These are phyloP conservation scores for Taenioides sp. DNA, from an alignment of 2,797 vertebrate species.

Conservation along the genomic window DNA sequence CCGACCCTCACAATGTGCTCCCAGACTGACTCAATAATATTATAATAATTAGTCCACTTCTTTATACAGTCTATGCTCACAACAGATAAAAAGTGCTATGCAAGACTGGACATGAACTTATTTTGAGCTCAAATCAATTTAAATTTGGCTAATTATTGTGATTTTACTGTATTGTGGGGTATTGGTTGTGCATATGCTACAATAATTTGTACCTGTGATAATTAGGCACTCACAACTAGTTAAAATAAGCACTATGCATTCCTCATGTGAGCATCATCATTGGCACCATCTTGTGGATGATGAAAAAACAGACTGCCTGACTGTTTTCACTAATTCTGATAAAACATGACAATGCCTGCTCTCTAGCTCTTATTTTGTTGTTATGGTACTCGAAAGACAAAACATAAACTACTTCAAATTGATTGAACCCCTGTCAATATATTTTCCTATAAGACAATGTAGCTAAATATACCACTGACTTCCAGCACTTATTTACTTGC, in stretches of 20 bases:
- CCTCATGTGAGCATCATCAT: background rate
- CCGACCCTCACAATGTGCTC: conserved; percentile 1
- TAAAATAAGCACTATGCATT: background rate
- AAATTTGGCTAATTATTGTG: background rate
- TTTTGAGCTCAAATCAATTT: background rate
- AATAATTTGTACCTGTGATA: background rate
- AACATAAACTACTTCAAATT: no score
- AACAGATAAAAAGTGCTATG: background rate
- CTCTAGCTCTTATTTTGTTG: no score
- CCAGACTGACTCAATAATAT: conserved; percentile 18
- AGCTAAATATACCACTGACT: background rate
- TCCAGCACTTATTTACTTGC: background rate
- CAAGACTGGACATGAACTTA: background rate
- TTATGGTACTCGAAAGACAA: no score
- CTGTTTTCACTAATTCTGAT: no score
- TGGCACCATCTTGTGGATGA: conserved; percentile 22
- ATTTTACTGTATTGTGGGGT: background rate
- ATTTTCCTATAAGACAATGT: background rate
- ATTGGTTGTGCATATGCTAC: background rate
- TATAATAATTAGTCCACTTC: background rate
- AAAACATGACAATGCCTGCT: no score
- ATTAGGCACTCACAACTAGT: background rate
- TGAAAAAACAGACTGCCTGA: background rate
- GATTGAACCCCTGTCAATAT: background rate
- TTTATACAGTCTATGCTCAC: background rate